Evolutionary conservation across 1,140 invertebrate species (phyloP).

Genomic region (Planococcus citri): DNA sequence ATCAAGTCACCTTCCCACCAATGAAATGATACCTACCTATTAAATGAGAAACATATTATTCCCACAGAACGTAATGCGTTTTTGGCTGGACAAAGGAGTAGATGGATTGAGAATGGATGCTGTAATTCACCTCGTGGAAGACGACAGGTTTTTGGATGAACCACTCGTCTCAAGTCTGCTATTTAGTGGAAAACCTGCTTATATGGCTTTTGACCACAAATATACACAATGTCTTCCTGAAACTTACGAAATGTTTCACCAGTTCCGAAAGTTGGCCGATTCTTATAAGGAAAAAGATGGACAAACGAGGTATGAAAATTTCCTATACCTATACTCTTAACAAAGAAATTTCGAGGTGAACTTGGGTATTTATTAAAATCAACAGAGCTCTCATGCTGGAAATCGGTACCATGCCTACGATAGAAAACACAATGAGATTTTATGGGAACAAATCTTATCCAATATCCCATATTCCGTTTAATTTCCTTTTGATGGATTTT

Average conservation of each 20-base stretch:
- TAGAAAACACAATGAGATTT: constrained; percentile 31
- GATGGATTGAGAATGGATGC: constrained; percentile 57
- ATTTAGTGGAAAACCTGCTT: not conserved
- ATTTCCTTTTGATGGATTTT: constrained; percentile 45
- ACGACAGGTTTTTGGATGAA: constrained; percentile 33
- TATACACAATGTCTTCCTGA: constrained; percentile 47
- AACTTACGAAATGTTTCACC: constrained; percentile 45
- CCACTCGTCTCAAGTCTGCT: not conserved
- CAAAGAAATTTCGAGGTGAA: constrained; percentile 30
- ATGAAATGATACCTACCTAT: no score
- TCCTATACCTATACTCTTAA: no score
- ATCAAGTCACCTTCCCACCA: no score
- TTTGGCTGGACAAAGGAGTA: constrained; percentile 53
- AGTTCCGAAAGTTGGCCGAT: constrained; percentile 50
- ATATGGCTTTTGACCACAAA: constrained; percentile 38
- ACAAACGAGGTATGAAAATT: constrained; percentile 23
- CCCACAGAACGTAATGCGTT: constrained; percentile 38
- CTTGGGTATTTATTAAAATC: not conserved
- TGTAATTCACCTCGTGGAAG: constrained; percentile 38
- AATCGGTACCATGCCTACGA: constrained; percentile 32
- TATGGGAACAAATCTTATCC: no score
- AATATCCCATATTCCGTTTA: constrained; percentile 37
- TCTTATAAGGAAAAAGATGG: constrained; percentile 34
- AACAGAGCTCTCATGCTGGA: constrained; percentile 37
- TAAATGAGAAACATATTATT: not conserved